These are phyloP conservation scores for Leucosticte australis DNA, from an alignment of 2,113 vertebrate genomes.

Conservation along the genomic window DNA sequence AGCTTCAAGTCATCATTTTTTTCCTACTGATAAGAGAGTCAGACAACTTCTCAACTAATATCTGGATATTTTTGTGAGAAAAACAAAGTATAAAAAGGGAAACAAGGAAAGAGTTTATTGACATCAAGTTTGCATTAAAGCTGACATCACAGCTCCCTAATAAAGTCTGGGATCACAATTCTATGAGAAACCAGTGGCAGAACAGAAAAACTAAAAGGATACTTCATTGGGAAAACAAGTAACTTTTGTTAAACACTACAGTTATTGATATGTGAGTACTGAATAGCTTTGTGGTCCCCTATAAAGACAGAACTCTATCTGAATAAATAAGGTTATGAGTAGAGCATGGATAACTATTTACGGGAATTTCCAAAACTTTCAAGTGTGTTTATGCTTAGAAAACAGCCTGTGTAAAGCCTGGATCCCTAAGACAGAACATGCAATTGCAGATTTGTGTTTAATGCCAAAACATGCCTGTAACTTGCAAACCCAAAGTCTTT, in stretches of 20 bases:
- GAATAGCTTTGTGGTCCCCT: background rate
- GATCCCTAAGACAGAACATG: background rate
- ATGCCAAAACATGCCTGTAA: background rate
- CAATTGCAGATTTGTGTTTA: background rate
- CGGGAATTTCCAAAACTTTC: background rate
- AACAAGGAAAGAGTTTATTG: background rate
- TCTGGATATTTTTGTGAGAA: background rate
- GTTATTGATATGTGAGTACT: background rate
- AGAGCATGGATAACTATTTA: background rate
- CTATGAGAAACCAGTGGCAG: background rate
- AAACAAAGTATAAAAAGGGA: background rate
- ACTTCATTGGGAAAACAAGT: background rate
- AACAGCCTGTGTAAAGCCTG: background rate
- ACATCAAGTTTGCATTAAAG: background rate
- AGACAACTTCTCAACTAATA: background rate
- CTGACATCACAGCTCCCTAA: background rate
- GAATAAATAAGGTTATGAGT: background rate
- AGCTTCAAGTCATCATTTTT: background rate
- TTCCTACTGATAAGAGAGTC: background rate
- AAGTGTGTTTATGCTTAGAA: background rate
- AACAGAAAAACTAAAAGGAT: background rate
- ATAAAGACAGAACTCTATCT: background rate
- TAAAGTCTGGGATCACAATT: background rate
- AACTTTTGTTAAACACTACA: background rate
- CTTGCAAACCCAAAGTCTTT: background rate